These are phyloP conservation scores for Dolichallabes microphthalmus DNA, from an alignment of 2,113 vertebrate species.

Conservation along the genomic window DNA sequence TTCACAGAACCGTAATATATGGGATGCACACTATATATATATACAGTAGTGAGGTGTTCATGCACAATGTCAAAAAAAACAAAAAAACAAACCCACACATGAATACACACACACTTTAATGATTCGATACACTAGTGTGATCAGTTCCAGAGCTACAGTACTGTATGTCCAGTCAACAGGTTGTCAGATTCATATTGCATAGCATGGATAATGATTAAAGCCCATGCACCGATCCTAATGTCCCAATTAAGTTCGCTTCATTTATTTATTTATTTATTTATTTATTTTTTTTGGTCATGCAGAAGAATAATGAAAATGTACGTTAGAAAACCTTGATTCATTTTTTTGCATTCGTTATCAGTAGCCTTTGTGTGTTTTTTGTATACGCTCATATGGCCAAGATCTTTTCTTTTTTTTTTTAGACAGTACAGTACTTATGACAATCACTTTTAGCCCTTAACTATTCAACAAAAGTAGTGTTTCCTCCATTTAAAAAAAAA, in stretches of 20 bases:
- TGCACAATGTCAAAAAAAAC: slow-evolving; percentile 57
- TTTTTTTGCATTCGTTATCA: slow-evolving; percentile 20
- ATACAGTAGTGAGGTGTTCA: slow-evolving; percentile 45
- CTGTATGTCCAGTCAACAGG: not conserved
- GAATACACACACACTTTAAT: not conserved
- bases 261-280: too few species aligned
- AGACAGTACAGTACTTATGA: not conserved
- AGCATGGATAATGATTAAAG: not conserved
- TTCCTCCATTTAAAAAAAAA: not conserved
- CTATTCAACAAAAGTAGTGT: not conserved
- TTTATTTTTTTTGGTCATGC: not conserved
- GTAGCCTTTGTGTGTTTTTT: not conserved
- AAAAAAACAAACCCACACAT: not conserved
- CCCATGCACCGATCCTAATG: not conserved
- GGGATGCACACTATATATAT: slow-evolving; percentile 47
- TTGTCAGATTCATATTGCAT: not conserved
- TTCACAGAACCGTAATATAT: slow-evolving; percentile 54
- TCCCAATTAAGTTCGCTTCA: not conserved
- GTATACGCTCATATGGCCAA: not conserved
- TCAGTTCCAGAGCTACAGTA: not conserved
- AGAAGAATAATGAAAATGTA: not conserved
- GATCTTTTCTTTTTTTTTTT: not conserved
- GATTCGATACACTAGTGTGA: not conserved
- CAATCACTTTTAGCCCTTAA: slow-evolving; percentile 25
- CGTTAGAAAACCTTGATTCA: not conserved